phyloP scores from a whole-genome alignment of 2,113 vertebrate genomes.

The Percina caprodes region DNA sequence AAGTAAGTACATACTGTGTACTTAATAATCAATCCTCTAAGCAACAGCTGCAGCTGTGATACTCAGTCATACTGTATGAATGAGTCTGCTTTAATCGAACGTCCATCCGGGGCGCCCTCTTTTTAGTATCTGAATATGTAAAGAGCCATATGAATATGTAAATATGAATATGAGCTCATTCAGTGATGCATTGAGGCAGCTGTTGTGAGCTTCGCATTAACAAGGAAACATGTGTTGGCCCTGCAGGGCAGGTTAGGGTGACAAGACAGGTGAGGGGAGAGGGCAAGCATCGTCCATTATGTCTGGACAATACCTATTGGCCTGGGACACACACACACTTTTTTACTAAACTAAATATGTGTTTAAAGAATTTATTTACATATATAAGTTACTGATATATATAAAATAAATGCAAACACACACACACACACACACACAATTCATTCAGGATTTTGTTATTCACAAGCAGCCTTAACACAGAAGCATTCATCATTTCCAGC shows the following conservation, averaged over 20 bases:
- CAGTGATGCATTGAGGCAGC: conserved; percentile 63
- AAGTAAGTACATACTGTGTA: neutral
- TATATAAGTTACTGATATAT: neutral
- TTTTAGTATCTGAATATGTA: conserved; percentile 72
- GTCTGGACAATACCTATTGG: conserved; percentile 57
- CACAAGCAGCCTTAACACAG: conserved; percentile 25
- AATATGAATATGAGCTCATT: conserved; percentile 75
- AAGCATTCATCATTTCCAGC: conserved; percentile 48
- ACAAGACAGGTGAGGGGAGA: conserved; percentile 77
- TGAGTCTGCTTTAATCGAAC: conserved; percentile 32
- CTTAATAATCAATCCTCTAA: conserved; percentile 28
- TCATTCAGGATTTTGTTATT: conserved; percentile 2
- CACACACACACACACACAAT: conserved; percentile 17
- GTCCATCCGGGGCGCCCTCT: conserved; percentile 54
- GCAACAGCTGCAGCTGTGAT: conserved; percentile 44
- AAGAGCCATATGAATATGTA: conserved; percentile 77
- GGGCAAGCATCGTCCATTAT: conserved; percentile 55
- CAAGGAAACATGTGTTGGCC: conserved; percentile 79
- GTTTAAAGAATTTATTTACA: neutral
- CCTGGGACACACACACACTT: conserved; percentile 2
- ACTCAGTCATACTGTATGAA: conserved; percentile 16
- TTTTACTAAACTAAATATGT: neutral
- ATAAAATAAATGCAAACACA: conserved; percentile 29
- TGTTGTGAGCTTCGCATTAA: conserved; percentile 69
- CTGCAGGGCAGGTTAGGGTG: conserved; percentile 74